Percentiles rank a stretch among this genome's conserved stretches.
Conservation (phyloP, 2,888 invertebrate species). For the Himalopsyche kuldschensis region DNA sequence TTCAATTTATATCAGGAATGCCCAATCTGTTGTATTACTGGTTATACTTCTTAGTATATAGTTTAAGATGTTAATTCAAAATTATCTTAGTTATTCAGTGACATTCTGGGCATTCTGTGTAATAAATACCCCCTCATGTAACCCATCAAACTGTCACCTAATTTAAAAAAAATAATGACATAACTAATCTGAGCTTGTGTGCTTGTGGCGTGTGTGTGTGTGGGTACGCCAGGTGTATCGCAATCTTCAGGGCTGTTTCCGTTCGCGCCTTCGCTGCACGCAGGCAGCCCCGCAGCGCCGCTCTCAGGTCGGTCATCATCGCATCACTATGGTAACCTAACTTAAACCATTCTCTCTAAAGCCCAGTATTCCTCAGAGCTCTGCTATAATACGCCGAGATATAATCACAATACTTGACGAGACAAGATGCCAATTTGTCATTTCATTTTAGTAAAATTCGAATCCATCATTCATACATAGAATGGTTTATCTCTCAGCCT, state of each 20-base stretch:
- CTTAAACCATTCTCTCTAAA: not conserved
- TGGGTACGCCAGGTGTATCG: constrained; percentile 35
- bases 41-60: no score
- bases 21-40: not conserved
- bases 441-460: no score
- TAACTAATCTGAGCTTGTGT: not conserved
- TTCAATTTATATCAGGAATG: not conserved
- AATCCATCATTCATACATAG: no score
- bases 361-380: constrained; percentile 33
- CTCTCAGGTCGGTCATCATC: constrained; percentile 40
- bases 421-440: no score
- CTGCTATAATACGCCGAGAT: no score
- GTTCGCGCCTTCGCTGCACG: constrained; percentile 38
- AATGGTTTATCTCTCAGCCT: no score
- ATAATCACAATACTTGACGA: no score
- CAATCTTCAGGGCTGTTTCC: constrained; percentile 39
- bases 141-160: not conserved
- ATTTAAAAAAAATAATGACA: not conserved
- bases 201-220: not conserved
- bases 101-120: not conserved
- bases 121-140: not conserved
- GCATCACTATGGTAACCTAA: not conserved
- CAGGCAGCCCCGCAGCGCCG: constrained; percentile 37
- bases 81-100: no score
- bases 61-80: no score